Evolutionary conservation across 2,113 vertebrate genomes (phyloP), one percentile per base, ranked within the genome.

Genomic region (Pseudopipra pipra): DNA sequence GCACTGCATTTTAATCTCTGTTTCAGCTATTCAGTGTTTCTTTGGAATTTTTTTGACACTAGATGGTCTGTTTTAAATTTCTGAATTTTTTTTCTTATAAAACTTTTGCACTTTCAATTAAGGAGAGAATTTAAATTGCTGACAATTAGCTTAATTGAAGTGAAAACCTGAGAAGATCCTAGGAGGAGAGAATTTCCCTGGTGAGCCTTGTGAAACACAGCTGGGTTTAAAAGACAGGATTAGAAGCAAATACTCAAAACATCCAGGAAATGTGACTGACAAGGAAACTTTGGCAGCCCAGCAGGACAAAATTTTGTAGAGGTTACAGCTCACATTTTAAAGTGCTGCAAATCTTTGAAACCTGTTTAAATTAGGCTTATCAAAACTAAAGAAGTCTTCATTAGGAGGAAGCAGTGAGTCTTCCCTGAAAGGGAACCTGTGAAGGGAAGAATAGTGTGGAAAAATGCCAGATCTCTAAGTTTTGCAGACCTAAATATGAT

Each of bases 91-190:
- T 89, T 61, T 61, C 30, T 71, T 80, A 39, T 27, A 52, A 58
- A 91, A 71, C 3, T 1, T 62, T 80, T 78, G 7, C 11, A 27
- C 28, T 90, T 89, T 62, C 44, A 78, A 1, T 74, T 61, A 90
- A 88, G 7, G 41, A 83, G 6, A 8, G 30, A 81, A 44, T 81
- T 89, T 92, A 87, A 95, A 76, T 85, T 81, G 56, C 44, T 93
- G 73, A 62, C 56, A 89, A 58, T 93, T 87, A 96, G 12, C 44
- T 81, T 90, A 96, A 93, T 55, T 96, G 88, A 90, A 92, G 52
- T 56, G 62, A 90, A 93, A 94, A 66, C 18, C 31, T 33, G 37
- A 37, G 35, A 90, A 75, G 63, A 68, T 76, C 35, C 25, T 87
- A 31, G 5, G 20, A 67, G 49, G 37, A 74, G 46, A 90, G 8